Evolutionary conservation across 1,140 invertebrate species (phyloP).

Genomic region (Tetragnatha versicolor): DNA sequence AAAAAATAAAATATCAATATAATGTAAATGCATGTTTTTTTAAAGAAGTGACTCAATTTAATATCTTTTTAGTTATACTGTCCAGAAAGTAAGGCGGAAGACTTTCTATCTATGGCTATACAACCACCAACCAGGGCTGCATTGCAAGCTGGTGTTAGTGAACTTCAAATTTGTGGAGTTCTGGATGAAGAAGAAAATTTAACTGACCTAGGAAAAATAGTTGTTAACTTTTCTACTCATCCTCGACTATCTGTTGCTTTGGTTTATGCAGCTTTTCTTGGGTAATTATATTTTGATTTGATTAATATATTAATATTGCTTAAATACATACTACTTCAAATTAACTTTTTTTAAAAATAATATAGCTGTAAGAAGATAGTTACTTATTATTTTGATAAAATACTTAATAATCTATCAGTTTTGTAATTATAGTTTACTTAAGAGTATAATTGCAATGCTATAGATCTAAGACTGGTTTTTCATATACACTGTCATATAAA

Average conservation of each 20-base stretch:
- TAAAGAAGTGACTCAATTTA: no score
- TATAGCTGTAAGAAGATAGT: background rate
- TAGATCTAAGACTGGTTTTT: no score
- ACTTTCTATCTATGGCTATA: slow-evolving; percentile 81
- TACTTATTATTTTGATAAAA: background rate
- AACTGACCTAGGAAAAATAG: slow-evolving; percentile 69
- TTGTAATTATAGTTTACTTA: no score
- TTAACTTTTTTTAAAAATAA: background rate
- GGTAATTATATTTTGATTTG: slow-evolving; percentile 60
- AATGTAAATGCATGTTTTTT: no score
- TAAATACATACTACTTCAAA: background rate
- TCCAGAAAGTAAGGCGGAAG: slow-evolving; percentile 64
- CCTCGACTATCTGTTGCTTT: slow-evolving; percentile 70
- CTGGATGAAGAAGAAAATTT: slow-evolving; percentile 70
- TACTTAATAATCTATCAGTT: no score
- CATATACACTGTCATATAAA: no score
- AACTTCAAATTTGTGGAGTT: slow-evolving; percentile 75
- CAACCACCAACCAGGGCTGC: slow-evolving; percentile 87
- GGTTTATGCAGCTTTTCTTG: slow-evolving; percentile 67
- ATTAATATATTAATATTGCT: background rate
- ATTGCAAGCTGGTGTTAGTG: slow-evolving; percentile 79
- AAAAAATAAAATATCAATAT: no score
- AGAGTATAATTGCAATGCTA: no score
- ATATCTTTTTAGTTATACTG: slow-evolving; percentile 60
- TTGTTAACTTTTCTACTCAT: slow-evolving; percentile 67